Conservation (phyloP, 2,113 vertebrate genomes). For the Eudorcas thomsonii region DNA sequence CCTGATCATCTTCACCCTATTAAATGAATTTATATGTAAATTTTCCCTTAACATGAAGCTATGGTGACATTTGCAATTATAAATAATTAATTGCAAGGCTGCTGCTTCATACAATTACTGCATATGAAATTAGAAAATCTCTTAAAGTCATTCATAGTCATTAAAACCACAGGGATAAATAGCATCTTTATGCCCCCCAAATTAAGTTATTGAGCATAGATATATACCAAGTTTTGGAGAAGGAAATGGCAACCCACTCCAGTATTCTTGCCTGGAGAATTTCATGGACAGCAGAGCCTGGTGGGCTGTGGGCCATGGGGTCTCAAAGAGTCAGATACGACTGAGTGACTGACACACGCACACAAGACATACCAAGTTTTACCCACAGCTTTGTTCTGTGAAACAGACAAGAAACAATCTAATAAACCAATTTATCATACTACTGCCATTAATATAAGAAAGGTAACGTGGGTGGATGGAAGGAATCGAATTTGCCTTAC, state of each 20-base stretch:
- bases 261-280: neutral
- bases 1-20: neutral
- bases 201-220: neutral
- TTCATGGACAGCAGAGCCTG: neutral
- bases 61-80: neutral
- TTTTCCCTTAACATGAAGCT: neutral
- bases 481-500: neutral
- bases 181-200: neutral
- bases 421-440: neutral
- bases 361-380: neutral
- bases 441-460: neutral
- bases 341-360: neutral
- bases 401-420: conserved; percentile 17
- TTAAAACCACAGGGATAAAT: neutral
- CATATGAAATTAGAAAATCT: conserved; percentile 18
- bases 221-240: neutral
- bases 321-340: neutral
- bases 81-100: neutral
- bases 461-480: neutral
- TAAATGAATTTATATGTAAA: neutral
- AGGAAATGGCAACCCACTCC: neutral
- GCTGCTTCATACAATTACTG: neutral
- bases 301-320: neutral
- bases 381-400: neutral
- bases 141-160: neutral